phyloP scores from a whole-genome alignment of 1,140 invertebrate genomes.

The Phymorhynchus buccinoides region DNA sequence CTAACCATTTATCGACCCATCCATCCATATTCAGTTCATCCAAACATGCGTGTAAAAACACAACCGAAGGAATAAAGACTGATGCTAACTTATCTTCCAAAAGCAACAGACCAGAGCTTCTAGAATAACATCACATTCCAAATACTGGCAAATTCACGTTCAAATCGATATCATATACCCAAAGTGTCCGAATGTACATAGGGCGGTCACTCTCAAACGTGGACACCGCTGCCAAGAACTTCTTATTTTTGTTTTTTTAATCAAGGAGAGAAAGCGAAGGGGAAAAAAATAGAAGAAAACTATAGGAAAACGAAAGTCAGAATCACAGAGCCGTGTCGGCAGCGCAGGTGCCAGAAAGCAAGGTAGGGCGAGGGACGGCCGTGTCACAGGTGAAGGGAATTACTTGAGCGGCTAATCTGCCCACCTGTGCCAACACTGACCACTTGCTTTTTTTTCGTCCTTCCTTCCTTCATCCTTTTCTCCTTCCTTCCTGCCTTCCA shows the following conservation, averaged over 20 bases:
- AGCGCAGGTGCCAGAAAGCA: neutral
- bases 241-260: neutral
- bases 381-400: neutral
- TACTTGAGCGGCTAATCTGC: conserved; percentile 7
- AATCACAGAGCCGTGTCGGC: neutral
- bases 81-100: too few species aligned
- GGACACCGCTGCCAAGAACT: too few species aligned
- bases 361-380: neutral
- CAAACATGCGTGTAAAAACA: neutral
- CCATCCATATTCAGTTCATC: neutral
- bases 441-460: neutral
- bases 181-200: too few species aligned
- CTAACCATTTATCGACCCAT: neutral
- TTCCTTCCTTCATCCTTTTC: neutral
- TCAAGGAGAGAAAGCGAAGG: neutral
- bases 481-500: neutral
- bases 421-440: conserved; percentile 14
- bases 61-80: too few species aligned
- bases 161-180: too few species aligned
- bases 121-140: too few species aligned
- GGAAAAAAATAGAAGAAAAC: too few species aligned
- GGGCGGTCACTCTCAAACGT: too few species aligned
- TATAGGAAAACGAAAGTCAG: neutral
- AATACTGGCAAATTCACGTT: too few species aligned
- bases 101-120: too few species aligned